Conservation (phyloP, 1,140 invertebrate genomes). For the Nephila pilipes region DNA sequence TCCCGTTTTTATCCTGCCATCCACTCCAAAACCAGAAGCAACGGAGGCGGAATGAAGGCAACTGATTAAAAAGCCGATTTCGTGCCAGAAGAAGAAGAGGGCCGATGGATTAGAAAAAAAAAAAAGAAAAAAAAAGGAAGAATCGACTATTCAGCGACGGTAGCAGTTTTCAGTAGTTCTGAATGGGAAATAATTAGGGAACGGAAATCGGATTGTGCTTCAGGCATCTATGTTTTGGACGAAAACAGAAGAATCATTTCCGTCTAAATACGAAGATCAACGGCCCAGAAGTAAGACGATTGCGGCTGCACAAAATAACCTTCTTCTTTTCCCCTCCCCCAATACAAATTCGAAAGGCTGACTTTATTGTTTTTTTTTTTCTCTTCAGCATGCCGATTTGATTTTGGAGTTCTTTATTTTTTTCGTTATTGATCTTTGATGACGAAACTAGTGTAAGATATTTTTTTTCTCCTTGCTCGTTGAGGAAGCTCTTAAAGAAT, state of each 20-base stretch:
- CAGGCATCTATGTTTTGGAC: constrained; percentile 29
- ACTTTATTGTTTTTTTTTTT: no score
- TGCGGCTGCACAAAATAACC: not conserved
- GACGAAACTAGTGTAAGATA: not conserved
- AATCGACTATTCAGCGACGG: constrained; percentile 29
- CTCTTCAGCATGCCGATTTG: not conserved
- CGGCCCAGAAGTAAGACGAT: constrained; percentile 7
- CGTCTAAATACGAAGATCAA: constrained; percentile 8
- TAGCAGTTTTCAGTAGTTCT: constrained; percentile 25
- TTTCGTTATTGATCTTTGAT: constrained; percentile 5
- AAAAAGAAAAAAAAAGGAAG: not conserved
- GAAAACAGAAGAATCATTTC: constrained; percentile 27
- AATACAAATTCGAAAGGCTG: not conserved
- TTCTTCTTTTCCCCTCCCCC: not conserved
- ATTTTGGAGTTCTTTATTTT: not conserved
- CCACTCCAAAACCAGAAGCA: not conserved
- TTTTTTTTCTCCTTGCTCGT: not conserved
- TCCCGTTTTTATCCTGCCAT: not conserved
- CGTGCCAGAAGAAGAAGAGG: not conserved
- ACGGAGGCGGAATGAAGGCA: constrained; percentile 43
- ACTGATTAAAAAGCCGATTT: constrained; percentile 48
- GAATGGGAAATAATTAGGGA: constrained; percentile 34
- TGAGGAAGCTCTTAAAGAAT: not conserved
- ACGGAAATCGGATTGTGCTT: constrained; percentile 27
- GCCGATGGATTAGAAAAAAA: constrained; percentile 17